Evolutionary conservation across 2,888 invertebrate species (phyloP), one percentile per base, ranked within the genome.

Genomic region (Tiliacea aurago): DNA sequence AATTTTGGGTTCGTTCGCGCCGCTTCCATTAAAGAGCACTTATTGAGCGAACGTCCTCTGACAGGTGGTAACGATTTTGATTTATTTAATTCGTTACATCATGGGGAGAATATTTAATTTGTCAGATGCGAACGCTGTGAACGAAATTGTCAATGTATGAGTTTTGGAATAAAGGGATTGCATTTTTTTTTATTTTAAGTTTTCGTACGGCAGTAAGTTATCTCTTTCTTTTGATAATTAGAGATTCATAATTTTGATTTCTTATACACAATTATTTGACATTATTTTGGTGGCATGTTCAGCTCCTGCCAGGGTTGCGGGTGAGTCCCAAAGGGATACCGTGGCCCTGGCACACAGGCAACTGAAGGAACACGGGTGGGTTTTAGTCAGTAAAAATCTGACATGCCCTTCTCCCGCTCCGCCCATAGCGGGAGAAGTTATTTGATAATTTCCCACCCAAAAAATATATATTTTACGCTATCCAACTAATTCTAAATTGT

Each of bases 81-180:
- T 91, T 91, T 88, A 91, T 90, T 90, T 88, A 90, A 90, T 90
- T 88, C 84, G 86, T 84, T 83, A 86, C 83, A 86, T 86, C 85
- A 82, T 78, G 81, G 80, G 78, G 85, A 87, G 88, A 88, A 88
- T 86, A 90, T 90, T 89, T 84, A 87, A 90, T 88, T 90, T 87
- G 84, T 84, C 87, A 85, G 81, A 86, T 84, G 76, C 82, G 84
- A 83, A 85, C 76, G 68, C 51, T 81, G 51, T 72, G 74, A 73
- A 80, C 77, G 64, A 83, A 83, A 81, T 86, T 69, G 59, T 67
- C 61, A 61, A 78, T 65, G 69, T 75, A 66, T 70, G 71, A 63
- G 41, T 78, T 83, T 58, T 64, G 59, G 20, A 62, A 72, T 64
- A 73, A 33, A 67, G 56, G 63, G 63, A 72, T 73, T 43, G 20